Conservation (phyloP, 2,113 vertebrate species). For the Suncus etruscus region DNA sequence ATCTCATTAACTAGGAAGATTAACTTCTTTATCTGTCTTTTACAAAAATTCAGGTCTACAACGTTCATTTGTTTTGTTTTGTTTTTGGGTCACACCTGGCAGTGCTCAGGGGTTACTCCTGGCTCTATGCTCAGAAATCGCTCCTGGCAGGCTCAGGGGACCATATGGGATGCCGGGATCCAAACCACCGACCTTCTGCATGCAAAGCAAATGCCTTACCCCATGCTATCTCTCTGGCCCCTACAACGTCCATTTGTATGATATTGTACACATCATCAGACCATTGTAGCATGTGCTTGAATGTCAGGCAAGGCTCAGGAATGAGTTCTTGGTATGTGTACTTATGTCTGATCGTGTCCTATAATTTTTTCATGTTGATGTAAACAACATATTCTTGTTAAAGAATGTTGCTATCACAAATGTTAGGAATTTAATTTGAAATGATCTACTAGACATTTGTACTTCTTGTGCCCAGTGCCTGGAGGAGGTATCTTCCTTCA, state of each 20-base stretch:
- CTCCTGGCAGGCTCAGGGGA: too few species aligned
- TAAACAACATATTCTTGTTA: not conserved
- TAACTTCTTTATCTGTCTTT: constrained; percentile 1
- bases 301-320: not conserved
- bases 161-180: too few species aligned
- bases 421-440: constrained; percentile 39
- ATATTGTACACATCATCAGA: not conserved
- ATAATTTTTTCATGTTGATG: not conserved
- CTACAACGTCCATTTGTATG: not conserved
- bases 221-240: too few species aligned
- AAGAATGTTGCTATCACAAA: not conserved
- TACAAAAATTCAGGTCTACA: constrained; percentile 13
- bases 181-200: too few species aligned
- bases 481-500: constrained; percentile 12
- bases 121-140: too few species aligned
- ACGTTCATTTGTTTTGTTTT: not conserved
- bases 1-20: constrained; percentile 12
- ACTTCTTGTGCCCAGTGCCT: not conserved
- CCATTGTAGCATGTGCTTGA: not conserved
- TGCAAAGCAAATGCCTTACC: too few species aligned
- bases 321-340: not conserved
- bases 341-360: not conserved
- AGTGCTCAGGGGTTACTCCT: too few species aligned
- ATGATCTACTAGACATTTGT: not conserved
- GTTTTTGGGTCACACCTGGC: too few species aligned